Conservation (phyloP, 2,797 vertebrate genomes). For the Parauchenoglanis ngamensis region DNA sequence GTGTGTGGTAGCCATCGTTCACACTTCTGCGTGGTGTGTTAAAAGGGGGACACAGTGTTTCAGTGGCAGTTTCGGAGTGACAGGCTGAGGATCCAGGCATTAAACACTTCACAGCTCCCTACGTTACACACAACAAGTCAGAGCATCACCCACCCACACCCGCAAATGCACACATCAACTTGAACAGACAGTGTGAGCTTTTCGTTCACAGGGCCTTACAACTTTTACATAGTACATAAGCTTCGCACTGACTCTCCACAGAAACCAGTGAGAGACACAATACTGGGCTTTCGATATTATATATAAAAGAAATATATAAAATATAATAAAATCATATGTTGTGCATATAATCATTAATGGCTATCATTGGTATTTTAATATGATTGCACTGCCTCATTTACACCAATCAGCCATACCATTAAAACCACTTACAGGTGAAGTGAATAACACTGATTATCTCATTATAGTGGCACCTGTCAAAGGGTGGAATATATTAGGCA, state of each 20-base stretch:
- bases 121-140: constrained; percentile 40
- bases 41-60: constrained; percentile 58
- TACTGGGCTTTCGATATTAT: not conserved
- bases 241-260: not conserved
- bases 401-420: too few species aligned
- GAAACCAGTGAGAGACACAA: not conserved
- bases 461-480: too few species aligned
- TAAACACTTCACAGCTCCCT: constrained; percentile 55
- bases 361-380: not conserved
- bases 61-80: constrained; percentile 64
- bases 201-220: constrained; percentile 1
- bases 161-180: constrained; percentile 33
- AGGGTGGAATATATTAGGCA: too few species aligned
- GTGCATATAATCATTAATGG: not conserved
- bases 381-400: not conserved
- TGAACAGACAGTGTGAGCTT: constrained; percentile 15
- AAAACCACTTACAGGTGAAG: too few species aligned
- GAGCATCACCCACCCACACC: constrained; percentile 58
- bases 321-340: not conserved
- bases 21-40: constrained; percentile 44
- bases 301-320: not conserved
- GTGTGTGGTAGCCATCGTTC: constrained; percentile 45
- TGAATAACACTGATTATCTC: too few species aligned
- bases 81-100: constrained; percentile 58
- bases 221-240: not conserved